Base-by-base conservation (phyloP, 2,888 invertebrate genomes). In the Acheta domesticus region DNA sequence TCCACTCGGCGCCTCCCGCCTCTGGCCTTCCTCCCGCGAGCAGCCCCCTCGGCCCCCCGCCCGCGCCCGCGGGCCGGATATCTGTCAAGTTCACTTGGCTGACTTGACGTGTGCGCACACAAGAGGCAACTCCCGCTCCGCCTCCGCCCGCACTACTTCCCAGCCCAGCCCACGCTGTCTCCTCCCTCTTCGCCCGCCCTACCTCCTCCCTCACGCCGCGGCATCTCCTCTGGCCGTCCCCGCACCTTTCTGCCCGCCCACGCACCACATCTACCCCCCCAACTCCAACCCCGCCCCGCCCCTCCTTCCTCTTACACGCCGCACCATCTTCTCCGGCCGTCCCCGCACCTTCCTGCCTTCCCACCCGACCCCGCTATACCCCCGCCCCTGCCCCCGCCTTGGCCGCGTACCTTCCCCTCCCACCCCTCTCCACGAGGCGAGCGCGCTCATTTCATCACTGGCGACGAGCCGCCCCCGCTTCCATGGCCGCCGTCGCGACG, bases 61-160 rank as follows among this genome's bases (percentile, higher is more conserved):
- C 62, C 16, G 1, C 62, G 62, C 62, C 62, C 62, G 5, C 62
- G n/a, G 3, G 12, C 5, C 62, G 62, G 62, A 62, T 62, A 62
- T 62, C 62, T 62, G 62, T 62, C 62, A 62, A 62, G 62, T 62
- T 62, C 62, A 62, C 62, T 62, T 62, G 62, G 62, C 62, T 62
- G 62, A 62, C 62, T 62, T 62, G 62, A 62, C 62, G 12, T 62
- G 62, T 62, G 62, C 62, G n/a, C 62, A 62, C 62, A 62, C 62
- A 62, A 62, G 62, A 62, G 62, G 62, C 62, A n/a, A 4, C 62
- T 19, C 62, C 62, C 16, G 62, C 8, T 11, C 62, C 62, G 1
- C 3, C 62, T 8, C 16, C 62, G 3, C 62, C 62, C 62, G 62
- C 62, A 11, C 62, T 12, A 19, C 62, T 3, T 1, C 36, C 36